phyloP scores from a whole-genome alignment of 2,888 invertebrate species.

The Apodemia zela region DNA sequence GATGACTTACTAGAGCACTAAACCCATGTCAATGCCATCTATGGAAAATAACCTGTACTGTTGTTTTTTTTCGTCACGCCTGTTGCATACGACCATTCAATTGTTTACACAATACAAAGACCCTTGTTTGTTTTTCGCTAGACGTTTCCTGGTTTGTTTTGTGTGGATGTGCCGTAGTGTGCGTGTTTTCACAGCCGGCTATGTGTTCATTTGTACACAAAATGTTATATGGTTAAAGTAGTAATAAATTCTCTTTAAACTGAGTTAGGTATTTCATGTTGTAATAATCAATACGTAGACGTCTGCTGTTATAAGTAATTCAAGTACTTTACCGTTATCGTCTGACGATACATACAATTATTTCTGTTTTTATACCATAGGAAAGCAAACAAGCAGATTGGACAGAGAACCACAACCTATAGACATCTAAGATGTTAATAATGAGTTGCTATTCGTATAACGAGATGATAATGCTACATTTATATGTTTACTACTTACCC shows the following conservation, averaged over 20 bases:
- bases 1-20: slow-evolving; percentile 3
- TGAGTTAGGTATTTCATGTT: slow-evolving; percentile 35
- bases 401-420: too few relatives aligned
- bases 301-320: not conserved
- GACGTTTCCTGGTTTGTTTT: slow-evolving; percentile 81
- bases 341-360: not conserved
- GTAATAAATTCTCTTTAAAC: slow-evolving; percentile 60
- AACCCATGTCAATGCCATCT: slow-evolving; percentile 40
- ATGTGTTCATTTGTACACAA: slow-evolving; percentile 65
- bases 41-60: slow-evolving; percentile 55
- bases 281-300: slow-evolving; percentile 26
- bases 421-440: too few relatives aligned
- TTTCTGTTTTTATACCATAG: too few relatives aligned
- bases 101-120: slow-evolving; percentile 80
- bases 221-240: slow-evolving; percentile 45
- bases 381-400: too few relatives aligned
- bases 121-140: slow-evolving; percentile 81
- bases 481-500: too few relatives aligned
- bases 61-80: slow-evolving; percentile 68
- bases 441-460: too few relatives aligned
- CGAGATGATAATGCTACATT: too few relatives aligned
- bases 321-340: not conserved
- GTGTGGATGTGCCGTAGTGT: slow-evolving; percentile 51
- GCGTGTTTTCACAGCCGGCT: slow-evolving; percentile 74
- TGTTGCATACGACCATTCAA: slow-evolving; percentile 74